phyloP scores from a whole-genome alignment of 2,797 vertebrate species.

The Premnoplex brunnescens region DNA sequence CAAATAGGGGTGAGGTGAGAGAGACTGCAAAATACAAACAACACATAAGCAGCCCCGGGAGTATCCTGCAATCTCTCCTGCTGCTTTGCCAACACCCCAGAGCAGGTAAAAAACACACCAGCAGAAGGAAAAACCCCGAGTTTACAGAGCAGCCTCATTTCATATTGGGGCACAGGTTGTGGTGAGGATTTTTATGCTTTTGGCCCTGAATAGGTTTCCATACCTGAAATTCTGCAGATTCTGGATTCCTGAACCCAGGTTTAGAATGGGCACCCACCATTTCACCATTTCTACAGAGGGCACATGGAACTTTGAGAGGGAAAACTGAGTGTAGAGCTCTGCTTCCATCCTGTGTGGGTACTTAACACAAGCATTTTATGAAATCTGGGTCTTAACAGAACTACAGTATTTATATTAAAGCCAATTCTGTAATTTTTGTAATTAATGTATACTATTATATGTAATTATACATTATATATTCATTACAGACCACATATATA shows the following conservation, averaged over 20 bases:
- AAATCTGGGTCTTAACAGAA: background rate
- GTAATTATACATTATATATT: background rate
- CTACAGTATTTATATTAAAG: background rate
- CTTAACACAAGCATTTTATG: background rate
- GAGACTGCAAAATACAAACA: background rate
- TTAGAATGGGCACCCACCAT: fast-evolving
- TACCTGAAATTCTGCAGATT: background rate
- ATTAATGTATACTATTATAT: background rate
- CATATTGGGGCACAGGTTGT: background rate
- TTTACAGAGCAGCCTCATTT: background rate
- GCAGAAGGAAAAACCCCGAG: background rate
- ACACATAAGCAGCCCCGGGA: background rate
- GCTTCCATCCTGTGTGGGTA: background rate
- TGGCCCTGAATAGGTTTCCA: background rate
- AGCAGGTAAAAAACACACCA: background rate
- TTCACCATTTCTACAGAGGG: background rate
- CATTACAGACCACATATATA: background rate
- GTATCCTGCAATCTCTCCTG: fast-evolving
- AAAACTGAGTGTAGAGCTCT: background rate
- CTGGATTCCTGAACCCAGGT: background rate
- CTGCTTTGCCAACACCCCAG: background rate
- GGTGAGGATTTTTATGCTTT: background rate
- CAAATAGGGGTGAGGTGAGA: background rate
- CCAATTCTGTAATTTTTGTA: background rate
- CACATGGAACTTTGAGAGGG: background rate